Evolutionary conservation across 2,888 invertebrate genomes (phyloP).

Genomic region (Orthosia incerta): DNA sequence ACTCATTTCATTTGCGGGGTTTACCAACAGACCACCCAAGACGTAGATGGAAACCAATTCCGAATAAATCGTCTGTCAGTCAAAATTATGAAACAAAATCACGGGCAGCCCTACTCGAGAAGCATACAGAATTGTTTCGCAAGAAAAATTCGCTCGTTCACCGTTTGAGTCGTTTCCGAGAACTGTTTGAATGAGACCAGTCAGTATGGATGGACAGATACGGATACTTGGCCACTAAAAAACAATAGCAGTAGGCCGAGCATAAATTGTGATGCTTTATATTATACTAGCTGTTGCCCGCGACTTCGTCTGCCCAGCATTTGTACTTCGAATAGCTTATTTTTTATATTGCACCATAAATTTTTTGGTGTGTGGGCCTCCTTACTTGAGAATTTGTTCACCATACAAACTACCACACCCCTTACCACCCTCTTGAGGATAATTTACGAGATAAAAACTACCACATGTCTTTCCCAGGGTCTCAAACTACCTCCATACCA

Average conservation of each 20-base stretch:
- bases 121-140: constrained; percentile 54
- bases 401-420: too few relatives aligned
- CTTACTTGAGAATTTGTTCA: too few relatives aligned
- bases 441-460: too few relatives aligned
- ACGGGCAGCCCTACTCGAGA: constrained; percentile 4
- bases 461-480: too few relatives aligned
- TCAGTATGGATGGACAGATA: constrained; percentile 3
- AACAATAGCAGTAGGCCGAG: constrained; percentile 33
- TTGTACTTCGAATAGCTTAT: too few relatives aligned
- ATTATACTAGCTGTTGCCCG: too few relatives aligned
- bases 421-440: too few relatives aligned
- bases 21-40: constrained; percentile 13
- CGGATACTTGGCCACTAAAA: constrained; percentile 22
- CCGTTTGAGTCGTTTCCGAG: constrained; percentile 41
- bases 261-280: constrained; percentile 3
- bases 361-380: too few relatives aligned
- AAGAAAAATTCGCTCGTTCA: constrained; percentile 51
- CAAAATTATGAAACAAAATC: constrained; percentile 6
- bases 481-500: too few relatives aligned
- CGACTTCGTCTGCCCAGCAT: too few relatives aligned
- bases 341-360: too few relatives aligned
- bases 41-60: too few relatives aligned
- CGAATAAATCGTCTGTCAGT: not conserved
- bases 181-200: constrained; percentile 51
- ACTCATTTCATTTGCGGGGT: not conserved